Base-by-base conservation (phyloP, 2,888 invertebrate species). In the Lasioglossum pauxillum region DNA sequence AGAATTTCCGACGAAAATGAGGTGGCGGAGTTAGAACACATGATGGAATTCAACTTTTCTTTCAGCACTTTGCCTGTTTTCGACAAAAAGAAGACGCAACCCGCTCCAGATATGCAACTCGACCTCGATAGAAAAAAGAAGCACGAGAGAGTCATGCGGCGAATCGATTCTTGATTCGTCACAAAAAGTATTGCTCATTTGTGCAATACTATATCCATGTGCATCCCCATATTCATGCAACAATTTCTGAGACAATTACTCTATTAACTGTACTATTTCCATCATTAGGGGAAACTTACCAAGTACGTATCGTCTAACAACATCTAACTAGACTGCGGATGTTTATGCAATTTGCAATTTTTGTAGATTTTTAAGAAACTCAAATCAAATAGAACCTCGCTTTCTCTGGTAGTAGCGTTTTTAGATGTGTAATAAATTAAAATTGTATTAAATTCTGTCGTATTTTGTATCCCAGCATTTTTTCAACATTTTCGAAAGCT, bases 121-220 rank as follows among this genome's bases (percentile, higher is more conserved):
- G 49, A 49, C 69, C 27, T 67, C 38, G 27, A 71, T 71, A 71
- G 53, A 16, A 41, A 71, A 77, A 31, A 27, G 49, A 57, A 60
- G 69, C 41, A 82, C 53, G 60, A 78, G 77, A 78, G 77, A 79
- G 81, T 81, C 77, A 74, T 77, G 64, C 71, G 46, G 81, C 38
- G 80, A 71, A 85, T 74, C 72, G 31, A 71, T 69, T 81, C 77
- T 67, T 53, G 76, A 73, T 81, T 83, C 60, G 78, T 31, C 31
- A 57, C 53, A 44, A 46, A 72, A 77, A 16, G n/a, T 71, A 35
- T 82, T 77, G 46, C 69, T 80, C 67, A 53, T 76, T 69, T 46
- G 16, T n/a, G 41, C 46, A 23, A 19, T 14, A 46, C 44, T 31
- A 27, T 46, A 46, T 38, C 44, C 31, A 49, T 71, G 57, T n/a